phyloP scores from a whole-genome alignment of 2,797 vertebrate genomes.

The Avahi laniger region DNA sequence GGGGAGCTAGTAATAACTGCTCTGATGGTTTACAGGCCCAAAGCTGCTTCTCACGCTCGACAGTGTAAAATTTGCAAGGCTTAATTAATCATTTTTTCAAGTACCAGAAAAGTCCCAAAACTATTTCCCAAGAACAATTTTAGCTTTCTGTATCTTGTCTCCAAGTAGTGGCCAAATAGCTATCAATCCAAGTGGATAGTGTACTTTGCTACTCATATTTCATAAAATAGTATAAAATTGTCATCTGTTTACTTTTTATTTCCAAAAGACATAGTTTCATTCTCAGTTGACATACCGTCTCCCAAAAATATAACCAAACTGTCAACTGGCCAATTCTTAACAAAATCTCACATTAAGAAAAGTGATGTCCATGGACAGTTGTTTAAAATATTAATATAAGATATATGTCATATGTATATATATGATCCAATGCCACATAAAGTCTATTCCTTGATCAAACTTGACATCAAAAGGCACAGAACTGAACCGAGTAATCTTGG shows the following conservation, averaged over 20 bases:
- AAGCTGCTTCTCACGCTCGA: neutral
- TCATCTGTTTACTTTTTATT: neutral
- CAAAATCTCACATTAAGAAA: neutral
- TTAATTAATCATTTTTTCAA: conserved; percentile 47
- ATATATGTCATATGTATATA: neutral
- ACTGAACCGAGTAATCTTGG: neutral
- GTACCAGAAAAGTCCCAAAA: neutral
- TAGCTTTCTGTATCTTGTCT: neutral
- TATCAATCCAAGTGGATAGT: neutral
- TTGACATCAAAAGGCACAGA: neutral
- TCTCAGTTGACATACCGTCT: neutral
- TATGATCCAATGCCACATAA: neutral
- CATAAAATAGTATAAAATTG: neutral
- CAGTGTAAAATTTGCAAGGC: neutral
- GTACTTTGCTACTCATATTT: neutral
- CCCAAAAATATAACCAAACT: neutral
- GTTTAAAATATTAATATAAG: neutral
- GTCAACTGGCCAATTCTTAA: conserved; percentile 5
- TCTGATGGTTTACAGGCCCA: neutral
- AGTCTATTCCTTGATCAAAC: neutral
- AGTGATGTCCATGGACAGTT: neutral
- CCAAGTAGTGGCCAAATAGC: neutral
- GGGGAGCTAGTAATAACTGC: neutral
- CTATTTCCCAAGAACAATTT: neutral
- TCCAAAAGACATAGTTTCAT: neutral